Conservation (phyloP, 1,140 invertebrate genomes). For the Whitmania pigra region DNA sequence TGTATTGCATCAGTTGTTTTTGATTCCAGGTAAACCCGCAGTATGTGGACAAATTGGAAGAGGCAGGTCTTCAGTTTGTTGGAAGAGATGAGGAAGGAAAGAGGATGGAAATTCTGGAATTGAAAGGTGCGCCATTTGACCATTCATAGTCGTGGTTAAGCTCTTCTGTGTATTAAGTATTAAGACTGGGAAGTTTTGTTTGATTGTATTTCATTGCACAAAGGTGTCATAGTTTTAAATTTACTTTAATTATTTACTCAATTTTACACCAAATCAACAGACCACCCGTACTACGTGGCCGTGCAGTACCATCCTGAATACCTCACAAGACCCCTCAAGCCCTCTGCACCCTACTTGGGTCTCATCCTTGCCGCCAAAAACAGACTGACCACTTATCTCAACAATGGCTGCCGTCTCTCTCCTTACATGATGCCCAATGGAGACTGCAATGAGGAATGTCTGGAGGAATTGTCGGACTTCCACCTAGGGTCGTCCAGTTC, state of each 20-base stretch:
- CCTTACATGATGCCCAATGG: background rate
- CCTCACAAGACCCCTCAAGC: slow-evolving; percentile 76
- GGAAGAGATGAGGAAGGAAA: slow-evolving; percentile 57
- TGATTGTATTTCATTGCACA: too few species aligned
- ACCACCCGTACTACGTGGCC: slow-evolving; percentile 82
- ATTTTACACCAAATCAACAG: slow-evolving; percentile 24
- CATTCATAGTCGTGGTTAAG: too few species aligned
- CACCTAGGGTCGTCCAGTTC: background rate
- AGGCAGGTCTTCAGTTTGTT: slow-evolving; percentile 75
- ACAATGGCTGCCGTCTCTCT: slow-evolving; percentile 19
- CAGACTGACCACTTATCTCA: slow-evolving; percentile 17
- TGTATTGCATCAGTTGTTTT: too few species aligned
- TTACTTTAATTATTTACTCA: background rate
- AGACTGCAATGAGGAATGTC: too few species aligned
- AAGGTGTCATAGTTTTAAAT: too few species aligned
- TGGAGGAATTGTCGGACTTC: background rate
- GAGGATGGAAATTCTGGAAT: slow-evolving; percentile 70
- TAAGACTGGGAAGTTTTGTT: too few species aligned
- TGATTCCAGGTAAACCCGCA: slow-evolving; percentile 68
- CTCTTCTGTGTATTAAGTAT: too few species aligned
- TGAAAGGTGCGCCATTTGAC: slow-evolving; percentile 45
- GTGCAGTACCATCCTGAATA: slow-evolving; percentile 98
- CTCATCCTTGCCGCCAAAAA: slow-evolving; percentile 49
- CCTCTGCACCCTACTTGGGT: slow-evolving; percentile 88
- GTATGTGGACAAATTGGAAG: slow-evolving; percentile 64